Base-by-base conservation (phyloP, 1,140 invertebrate genomes). In the Pseudomyrmex dendroicus region DNA sequence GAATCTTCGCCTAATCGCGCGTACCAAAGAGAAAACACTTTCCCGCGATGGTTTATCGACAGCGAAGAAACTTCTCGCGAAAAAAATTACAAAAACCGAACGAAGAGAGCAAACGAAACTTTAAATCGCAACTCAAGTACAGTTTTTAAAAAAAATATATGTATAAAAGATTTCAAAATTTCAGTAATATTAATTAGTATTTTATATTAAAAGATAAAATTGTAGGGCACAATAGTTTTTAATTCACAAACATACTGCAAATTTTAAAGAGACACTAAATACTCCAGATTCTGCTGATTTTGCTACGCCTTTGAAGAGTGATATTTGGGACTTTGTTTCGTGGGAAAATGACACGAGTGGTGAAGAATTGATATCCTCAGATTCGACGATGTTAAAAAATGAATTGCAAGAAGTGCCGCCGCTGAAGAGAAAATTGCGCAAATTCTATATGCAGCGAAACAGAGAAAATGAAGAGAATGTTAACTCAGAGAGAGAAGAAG, bases 301-400 rank as follows among this genome's bases (percentile, higher is more conserved):
- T 0, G 1, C 17, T 2, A 25, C 10, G 2, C 2, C 48, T 52
- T 48, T 15, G 4, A 59, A 35, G 12, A 59, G 35, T 35, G 35
- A 72, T 35, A 7, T 35, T 25, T 72, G 66, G 76, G 54, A 80
- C 2, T 80, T 50, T n/a, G 46, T 62, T 59, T 15, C 76, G 17
- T 59, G 59, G 7, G 76, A 72, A 25, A 72, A 80, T 8, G 12
- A 72, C 5, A 7, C 7, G 12, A 13, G 48, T 48, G n/a, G 20
- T 15, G 54, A 80, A 7, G 44, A 15, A 70, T 35, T n/a, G 17
- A 17, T 13, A 12, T 68, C 12, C 15, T 13, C 20, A 17, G 15
- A 67, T 46, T 10, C 17, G 13, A 15, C 22, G 13, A 68, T 13
- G 1, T 13, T 20, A 13, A 67, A 52, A 52, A 56, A 17, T 1